These are phyloP conservation scores for Discoglossus pictus DNA, from an alignment of 2,797 vertebrate species.

Conservation along the genomic window DNA sequence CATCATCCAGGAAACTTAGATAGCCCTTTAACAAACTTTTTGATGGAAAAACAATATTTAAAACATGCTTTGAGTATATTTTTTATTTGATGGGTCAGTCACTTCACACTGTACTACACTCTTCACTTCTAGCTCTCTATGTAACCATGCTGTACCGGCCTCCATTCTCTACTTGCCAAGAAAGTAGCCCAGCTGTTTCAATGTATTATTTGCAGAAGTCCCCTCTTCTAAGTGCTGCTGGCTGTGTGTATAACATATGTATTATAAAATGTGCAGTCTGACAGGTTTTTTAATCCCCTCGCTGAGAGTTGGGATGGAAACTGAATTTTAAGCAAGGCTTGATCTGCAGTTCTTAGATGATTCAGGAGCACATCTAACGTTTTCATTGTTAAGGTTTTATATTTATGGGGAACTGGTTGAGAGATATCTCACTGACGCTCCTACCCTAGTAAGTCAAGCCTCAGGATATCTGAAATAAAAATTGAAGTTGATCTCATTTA, in stretches of 20 bases:
- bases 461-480: too few relatives aligned
- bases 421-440: neutral
- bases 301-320: neutral
- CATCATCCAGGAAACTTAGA: too few relatives aligned
- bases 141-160: too few relatives aligned
- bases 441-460: neutral
- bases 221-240: neutral
- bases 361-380: neutral
- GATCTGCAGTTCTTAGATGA: neutral
- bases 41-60: too few relatives aligned
- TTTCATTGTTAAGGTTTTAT: neutral
- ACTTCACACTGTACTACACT: too few relatives aligned
- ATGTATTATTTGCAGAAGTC: neutral
- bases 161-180: too few relatives aligned
- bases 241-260: neutral
- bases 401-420: neutral
- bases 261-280: neutral
- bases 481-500: too few relatives aligned
- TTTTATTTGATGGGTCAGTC: too few relatives aligned
- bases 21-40: too few relatives aligned
- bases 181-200: too few relatives aligned
- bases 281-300: neutral
- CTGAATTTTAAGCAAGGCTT: constrained; percentile 2
- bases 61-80: too few relatives aligned
- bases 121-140: too few relatives aligned